These are phyloP conservation scores for Halcyon senegalensis DNA, from an alignment of 2,113 vertebrate genomes.

Conservation along the genomic window DNA sequence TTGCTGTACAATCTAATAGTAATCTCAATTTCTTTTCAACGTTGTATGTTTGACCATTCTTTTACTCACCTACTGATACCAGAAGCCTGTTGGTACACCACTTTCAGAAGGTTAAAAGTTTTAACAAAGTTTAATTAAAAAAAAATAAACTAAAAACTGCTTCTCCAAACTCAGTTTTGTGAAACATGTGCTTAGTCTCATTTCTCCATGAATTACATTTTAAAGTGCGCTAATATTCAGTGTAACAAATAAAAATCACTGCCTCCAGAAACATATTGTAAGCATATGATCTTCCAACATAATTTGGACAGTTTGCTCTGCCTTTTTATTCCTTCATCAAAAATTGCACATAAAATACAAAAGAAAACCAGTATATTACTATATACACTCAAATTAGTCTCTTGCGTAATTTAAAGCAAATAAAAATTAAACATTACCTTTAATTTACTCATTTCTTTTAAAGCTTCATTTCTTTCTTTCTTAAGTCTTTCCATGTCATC, in stretches of 20 bases:
- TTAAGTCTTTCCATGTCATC: slow-evolving; percentile 83
- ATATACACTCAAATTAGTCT: background rate
- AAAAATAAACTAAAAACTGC: too few species aligned
- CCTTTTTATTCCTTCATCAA: background rate
- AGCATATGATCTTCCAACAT: background rate
- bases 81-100: background rate
- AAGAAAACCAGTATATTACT: background rate
- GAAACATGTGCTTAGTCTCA: background rate
- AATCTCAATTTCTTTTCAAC: background rate
- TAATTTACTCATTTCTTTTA: slow-evolving; percentile 83
- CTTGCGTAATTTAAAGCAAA: background rate
- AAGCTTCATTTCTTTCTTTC: slow-evolving; percentile 83
- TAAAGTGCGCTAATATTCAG: background rate
- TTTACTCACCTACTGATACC: background rate
- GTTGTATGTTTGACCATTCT: background rate
- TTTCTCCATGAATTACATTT: background rate
- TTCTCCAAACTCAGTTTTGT: background rate
- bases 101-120: background rate
- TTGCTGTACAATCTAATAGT: background rate
- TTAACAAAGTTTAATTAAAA: background rate
- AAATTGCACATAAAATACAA: background rate
- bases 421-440: slow-evolving; percentile 79
- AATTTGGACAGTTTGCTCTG: background rate
- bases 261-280: background rate
- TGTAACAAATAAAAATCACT: background rate